Evolutionary conservation across 2,113 vertebrate species (phyloP), one percentile per base, ranked within the genome.

Genomic region (Limnothrissa miodon): DNA sequence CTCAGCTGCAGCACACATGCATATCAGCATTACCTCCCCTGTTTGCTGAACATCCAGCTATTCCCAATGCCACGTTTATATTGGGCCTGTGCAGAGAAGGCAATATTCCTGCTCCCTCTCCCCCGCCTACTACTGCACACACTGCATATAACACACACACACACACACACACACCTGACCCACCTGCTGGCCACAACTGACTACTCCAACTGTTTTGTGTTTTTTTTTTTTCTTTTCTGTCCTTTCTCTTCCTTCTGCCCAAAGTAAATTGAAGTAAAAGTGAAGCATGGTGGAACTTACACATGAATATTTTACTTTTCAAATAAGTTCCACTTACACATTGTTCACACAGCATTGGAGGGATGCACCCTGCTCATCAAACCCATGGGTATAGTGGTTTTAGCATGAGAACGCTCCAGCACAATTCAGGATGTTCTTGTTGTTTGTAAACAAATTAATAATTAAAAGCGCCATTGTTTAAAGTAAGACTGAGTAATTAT

Each of bases 1-100:
- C 66, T 74, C 66, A 74, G 66, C 66, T 74, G 66, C 66, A 36
- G 66, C 66, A 74, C 66, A 36, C 66, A 13, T 74, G 66, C 66
- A 74, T 74, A 74, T 74, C 66, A 36, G 66, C 66, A 74, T 74
- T 74, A 74, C 25, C 25, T 10, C 25, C 29, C 11, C 66, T 74
- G 66, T 74, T 74, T 74, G 66, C 66, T 74, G 66, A 74, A 74
- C 66, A 74, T 17, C 66, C 66, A 36, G 33, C 66, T 74, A 36
- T 74, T 74, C 66, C 66, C 66, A 74, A 74, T 39, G 66, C 9
- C 66, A 39, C 15, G 13, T 74, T 74, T 74, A 74, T 74, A 74
- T 74, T 36, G 5, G 66, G 66, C 29, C 66, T 36, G 13, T 74
- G 66, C 66, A 74, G 66, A 74, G 66, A 36, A 74, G 66, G 66